Conservation (phyloP, 2,797 vertebrate species). For the Ctenopoma multispine region DNA sequence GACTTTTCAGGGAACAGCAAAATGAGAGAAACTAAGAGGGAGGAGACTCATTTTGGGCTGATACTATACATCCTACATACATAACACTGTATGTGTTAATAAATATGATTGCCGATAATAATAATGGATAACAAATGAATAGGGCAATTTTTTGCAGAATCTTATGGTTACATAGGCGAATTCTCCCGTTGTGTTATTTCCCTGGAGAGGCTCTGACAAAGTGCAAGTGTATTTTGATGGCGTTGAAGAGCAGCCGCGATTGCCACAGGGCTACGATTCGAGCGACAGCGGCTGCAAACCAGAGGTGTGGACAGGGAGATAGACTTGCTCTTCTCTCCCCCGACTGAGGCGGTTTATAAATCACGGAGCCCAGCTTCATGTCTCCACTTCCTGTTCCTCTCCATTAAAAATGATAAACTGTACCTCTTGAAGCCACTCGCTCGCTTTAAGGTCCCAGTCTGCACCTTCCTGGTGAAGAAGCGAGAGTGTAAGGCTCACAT, state of each 20-base stretch:
- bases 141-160: background rate
- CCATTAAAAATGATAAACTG: constrained; percentile 87
- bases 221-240: constrained; percentile 36
- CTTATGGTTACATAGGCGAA: constrained; percentile 18
- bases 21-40: constrained; percentile 74
- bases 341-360: constrained; percentile 73
- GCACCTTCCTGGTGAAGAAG: constrained; percentile 75
- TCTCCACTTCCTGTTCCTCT: constrained; percentile 83
- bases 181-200: constrained; percentile 38
- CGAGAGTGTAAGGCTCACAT: constrained; percentile 68
- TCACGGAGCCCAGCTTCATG: constrained; percentile 74
- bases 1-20: constrained; percentile 81
- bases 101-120: constrained; percentile 37
- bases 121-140: constrained; percentile 44
- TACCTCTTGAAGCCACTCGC: constrained; percentile 79
- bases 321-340: constrained; percentile 68
- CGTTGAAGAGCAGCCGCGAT: constrained; percentile 48
- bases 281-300: constrained; percentile 40
- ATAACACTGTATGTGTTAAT: constrained; percentile 14
- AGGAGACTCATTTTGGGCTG: constrained; percentile 9
- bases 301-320: constrained; percentile 73
- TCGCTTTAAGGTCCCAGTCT: constrained; percentile 79
- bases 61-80: constrained; percentile 8
- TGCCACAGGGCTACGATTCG: constrained; percentile 14
- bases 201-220: constrained; percentile 23